Conservation (phyloP, 2,113 vertebrate species). For the Corythaixoides concolor region DNA sequence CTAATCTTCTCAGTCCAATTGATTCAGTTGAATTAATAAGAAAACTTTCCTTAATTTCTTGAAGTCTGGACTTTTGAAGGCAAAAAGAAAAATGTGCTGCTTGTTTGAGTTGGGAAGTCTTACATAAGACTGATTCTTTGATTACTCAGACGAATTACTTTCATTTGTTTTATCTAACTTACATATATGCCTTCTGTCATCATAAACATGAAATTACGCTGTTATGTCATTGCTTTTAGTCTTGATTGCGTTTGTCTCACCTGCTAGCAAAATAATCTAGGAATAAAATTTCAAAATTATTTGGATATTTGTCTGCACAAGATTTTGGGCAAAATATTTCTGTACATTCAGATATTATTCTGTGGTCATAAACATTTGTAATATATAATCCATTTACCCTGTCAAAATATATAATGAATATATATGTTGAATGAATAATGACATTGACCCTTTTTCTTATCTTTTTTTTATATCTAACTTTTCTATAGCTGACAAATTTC, state of each 20-base stretch:
- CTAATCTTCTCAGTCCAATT: neutral
- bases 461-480: neutral
- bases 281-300: neutral
- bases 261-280: neutral
- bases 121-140: neutral
- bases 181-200: neutral
- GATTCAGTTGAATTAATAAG: neutral
- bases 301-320: neutral
- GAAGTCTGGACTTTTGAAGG: neutral
- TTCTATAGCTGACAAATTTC: neutral
- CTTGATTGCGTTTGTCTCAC: neutral
- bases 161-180: neutral
- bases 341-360: neutral
- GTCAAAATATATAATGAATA: neutral
- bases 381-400: neutral
- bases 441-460: neutral
- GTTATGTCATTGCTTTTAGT: neutral
- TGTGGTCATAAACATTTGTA: neutral
- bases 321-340: neutral
- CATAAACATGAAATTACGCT: neutral
- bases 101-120: neutral
- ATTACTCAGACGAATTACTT: neutral
- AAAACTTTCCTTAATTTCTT: neutral
- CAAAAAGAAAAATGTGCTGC: neutral
- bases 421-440: accelerated